Percentiles rank a stretch among this genome's conserved stretches.
Conservation (phyloP, 2,888 invertebrate species). For the Sepiola atlantica region DNA sequence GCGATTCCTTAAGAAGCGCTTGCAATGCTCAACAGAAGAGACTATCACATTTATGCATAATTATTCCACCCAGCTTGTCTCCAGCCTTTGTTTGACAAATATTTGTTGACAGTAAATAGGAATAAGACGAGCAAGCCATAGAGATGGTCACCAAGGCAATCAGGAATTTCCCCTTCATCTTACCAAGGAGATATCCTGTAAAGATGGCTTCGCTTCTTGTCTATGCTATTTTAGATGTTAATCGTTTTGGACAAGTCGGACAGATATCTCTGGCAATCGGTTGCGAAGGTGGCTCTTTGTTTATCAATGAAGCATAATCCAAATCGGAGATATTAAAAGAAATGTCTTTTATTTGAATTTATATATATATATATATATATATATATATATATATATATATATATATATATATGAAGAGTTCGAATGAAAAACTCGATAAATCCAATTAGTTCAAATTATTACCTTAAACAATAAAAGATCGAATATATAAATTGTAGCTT, state of each 20-base stretch:
- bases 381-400: too few relatives aligned
- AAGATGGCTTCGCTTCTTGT: not conserved
- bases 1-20: not conserved
- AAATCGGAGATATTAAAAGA: too few relatives aligned
- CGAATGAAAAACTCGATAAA: too few relatives aligned
- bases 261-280: not conserved
- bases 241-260: not conserved
- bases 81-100: not conserved
- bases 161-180: not conserved
- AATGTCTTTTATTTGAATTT: too few relatives aligned
- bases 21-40: not conserved
- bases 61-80: not conserved
- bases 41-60: not conserved
- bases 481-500: too few relatives aligned
- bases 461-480: too few relatives aligned
- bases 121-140: not conserved
- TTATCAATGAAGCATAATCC: too few relatives aligned
- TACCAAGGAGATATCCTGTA: not conserved
- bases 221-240: not conserved
- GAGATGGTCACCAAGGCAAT: not conserved
- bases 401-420: too few relatives aligned
- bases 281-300: too few relatives aligned
- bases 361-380: too few relatives aligned
- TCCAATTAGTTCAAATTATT: too few relatives aligned
- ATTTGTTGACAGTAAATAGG: not conserved